A percentile compares a stretch with the other conserved stretches of the same genome.
Conservation (phyloP, 1,140 invertebrate genomes). For the Andricus grossulariae region DNA sequence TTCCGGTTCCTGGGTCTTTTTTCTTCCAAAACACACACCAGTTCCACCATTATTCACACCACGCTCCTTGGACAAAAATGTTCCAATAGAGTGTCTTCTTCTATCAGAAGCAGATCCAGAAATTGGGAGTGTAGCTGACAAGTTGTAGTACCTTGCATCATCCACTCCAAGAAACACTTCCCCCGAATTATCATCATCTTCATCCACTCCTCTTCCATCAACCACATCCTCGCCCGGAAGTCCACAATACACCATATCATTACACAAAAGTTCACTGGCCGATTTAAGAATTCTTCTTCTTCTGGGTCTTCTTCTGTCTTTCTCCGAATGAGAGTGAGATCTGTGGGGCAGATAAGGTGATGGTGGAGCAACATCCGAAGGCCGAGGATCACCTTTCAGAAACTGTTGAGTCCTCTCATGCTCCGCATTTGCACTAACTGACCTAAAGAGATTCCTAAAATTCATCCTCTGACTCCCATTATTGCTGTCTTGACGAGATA, state of each 20-base stretch:
- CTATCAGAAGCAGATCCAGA: slow-evolving; percentile 48
- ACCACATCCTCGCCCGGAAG: slow-evolving; percentile 53
- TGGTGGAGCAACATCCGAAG: slow-evolving; percentile 77
- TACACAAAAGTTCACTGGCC: slow-evolving; percentile 66
- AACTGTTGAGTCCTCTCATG: slow-evolving; percentile 75
- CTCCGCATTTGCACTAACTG: slow-evolving; percentile 76
- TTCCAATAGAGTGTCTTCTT: slow-evolving; percentile 78
- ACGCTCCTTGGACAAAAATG: slow-evolving; percentile 69
- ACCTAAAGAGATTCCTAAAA: slow-evolving; percentile 73
- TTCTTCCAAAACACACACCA: slow-evolving; percentile 30
- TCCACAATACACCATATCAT: slow-evolving; percentile 72
- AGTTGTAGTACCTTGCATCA: slow-evolving; percentile 75
- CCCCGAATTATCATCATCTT: slow-evolving; percentile 63
- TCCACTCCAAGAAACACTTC: slow-evolving; percentile 72
- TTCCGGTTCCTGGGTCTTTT: slow-evolving; percentile 38
- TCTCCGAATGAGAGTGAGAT: slow-evolving; percentile 71
- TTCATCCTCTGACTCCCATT: slow-evolving; percentile 63
- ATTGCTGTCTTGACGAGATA: slow-evolving; percentile 38
- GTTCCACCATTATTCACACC: slow-evolving; percentile 31
- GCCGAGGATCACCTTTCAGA: slow-evolving; percentile 77
- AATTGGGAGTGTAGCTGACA: slow-evolving; percentile 67
- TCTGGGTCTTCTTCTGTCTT: slow-evolving; percentile 59
- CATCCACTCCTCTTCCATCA: slow-evolving; percentile 52
- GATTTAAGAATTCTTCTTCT: slow-evolving; percentile 66
- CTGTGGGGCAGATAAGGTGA: slow-evolving; percentile 70